Evolutionary conservation across 2,113 vertebrate genomes (phyloP).

Genomic region (Cochlearius cochlearius): DNA sequence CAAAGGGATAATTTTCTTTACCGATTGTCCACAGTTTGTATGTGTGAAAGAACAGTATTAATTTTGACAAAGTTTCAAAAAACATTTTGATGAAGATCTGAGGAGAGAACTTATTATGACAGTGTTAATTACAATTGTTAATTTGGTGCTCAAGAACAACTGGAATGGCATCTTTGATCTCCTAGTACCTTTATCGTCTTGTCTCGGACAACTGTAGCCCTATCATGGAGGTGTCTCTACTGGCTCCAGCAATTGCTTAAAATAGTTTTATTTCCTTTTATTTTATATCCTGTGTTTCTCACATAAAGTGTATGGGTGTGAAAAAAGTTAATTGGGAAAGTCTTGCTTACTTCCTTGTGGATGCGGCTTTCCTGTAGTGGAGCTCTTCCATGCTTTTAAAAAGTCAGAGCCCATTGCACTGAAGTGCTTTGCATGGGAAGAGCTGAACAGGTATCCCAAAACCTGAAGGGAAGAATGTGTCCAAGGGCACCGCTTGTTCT

Average conservation of each 20-base stretch:
- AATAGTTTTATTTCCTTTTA: background rate
- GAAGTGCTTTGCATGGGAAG: background rate
- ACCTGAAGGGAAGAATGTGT: background rate
- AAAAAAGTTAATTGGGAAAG: background rate
- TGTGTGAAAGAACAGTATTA: background rate
- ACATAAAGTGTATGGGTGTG: background rate
- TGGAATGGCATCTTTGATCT: background rate
- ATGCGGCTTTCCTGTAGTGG: background rate
- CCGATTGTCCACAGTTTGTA: background rate
- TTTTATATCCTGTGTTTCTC: background rate
- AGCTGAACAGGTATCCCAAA: background rate
- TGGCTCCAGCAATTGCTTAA: background rate
- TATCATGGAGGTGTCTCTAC: background rate
- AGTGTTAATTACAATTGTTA: background rate
- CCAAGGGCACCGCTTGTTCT: background rate
- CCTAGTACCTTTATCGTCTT: background rate
- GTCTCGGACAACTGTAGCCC: background rate
- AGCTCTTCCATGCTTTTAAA: background rate
- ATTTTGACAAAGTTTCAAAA: background rate
- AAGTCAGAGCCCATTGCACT: background rate
- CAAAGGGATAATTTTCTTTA: background rate
- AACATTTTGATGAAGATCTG: background rate
- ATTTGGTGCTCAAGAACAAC: background rate
- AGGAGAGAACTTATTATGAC: background rate
- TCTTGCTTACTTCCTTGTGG: background rate